Percentiles rank a stretch among this genome's conserved stretches.
phyloP scores from a whole-genome alignment of 2,797 vertebrate species.

The Atherinosoma microstoma region DNA sequence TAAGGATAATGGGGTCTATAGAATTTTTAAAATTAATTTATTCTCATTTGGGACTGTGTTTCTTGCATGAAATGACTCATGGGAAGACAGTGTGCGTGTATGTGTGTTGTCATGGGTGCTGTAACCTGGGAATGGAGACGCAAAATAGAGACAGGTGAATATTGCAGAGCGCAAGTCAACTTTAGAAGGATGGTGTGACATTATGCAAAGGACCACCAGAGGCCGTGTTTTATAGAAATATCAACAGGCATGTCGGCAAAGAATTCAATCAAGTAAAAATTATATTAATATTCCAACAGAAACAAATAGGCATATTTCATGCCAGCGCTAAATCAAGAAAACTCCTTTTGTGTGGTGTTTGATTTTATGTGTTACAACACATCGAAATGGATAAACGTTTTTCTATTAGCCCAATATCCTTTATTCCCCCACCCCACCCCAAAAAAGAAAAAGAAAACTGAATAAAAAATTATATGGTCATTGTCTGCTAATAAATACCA shows the following conservation, averaged over 20 bases:
- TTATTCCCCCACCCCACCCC: too few relatives aligned
- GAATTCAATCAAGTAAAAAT: background rate
- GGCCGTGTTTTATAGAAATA: conserved; percentile 11
- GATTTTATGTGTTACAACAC: too few relatives aligned
- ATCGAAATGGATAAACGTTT: too few relatives aligned
- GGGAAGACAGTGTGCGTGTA: conserved; percentile 40
- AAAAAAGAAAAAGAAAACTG: too few relatives aligned
- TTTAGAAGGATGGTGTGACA: background rate
- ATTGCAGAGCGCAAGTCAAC: conserved; percentile 27
- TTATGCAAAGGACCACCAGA: conserved; percentile 15
- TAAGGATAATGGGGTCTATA: conserved; percentile 34
- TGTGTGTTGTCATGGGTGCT: conserved; percentile 86
- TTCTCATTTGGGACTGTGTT: conserved; percentile 54
- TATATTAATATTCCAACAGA: too few relatives aligned
- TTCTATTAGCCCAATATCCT: too few relatives aligned
- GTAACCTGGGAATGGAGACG: conserved; percentile 72
- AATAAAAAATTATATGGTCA: too few relatives aligned
- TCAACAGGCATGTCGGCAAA: background rate
- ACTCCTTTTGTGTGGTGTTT: too few relatives aligned
- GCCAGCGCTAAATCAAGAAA: background rate
- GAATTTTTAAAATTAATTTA: conserved; percentile 65
- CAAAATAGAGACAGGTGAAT: conserved; percentile 72
- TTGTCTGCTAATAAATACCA: too few relatives aligned
- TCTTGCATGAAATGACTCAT: conserved; percentile 54
- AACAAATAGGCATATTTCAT: background rate